phyloP scores from a whole-genome alignment of 2,113 vertebrate species.

The Condylura cristata region DNA sequence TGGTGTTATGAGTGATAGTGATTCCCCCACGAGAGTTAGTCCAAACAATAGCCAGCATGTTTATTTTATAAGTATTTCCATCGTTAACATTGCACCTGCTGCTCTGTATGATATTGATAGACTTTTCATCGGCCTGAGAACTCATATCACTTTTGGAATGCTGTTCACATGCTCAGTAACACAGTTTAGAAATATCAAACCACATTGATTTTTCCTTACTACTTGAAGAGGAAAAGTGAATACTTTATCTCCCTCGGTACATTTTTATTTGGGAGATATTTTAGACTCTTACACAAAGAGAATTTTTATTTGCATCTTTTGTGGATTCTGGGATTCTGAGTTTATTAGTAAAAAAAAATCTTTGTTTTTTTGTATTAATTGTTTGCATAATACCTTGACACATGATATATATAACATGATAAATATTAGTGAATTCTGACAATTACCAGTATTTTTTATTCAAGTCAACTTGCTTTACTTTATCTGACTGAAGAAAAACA shows the following conservation, averaged over 20 bases:
- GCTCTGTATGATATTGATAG: constrained; percentile 39
- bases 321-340: not conserved
- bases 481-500: constrained; percentile 48
- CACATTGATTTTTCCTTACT: constrained; percentile 59
- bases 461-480: not conserved
- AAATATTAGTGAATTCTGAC: constrained; percentile 28
- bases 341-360: not conserved
- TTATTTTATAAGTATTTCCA: not conserved
- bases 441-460: not conserved
- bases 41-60: not conserved
- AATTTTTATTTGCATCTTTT: constrained; percentile 46
- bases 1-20: not conserved
- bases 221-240: constrained; percentile 65
- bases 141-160: constrained; percentile 33
- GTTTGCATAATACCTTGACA: not conserved
- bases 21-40: not conserved
- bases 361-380: not conserved
- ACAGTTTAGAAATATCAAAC: constrained; percentile 25
- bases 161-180: constrained; percentile 35
- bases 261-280: constrained; percentile 73
- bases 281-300: constrained; percentile 45
- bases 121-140: constrained; percentile 18
- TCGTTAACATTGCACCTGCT: constrained; percentile 1
- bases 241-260: constrained; percentile 74
- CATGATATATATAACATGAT: constrained; percentile 24